phyloP scores from a whole-genome alignment of 1,140 invertebrate genomes.

The Drosophila paulistorum region DNA sequence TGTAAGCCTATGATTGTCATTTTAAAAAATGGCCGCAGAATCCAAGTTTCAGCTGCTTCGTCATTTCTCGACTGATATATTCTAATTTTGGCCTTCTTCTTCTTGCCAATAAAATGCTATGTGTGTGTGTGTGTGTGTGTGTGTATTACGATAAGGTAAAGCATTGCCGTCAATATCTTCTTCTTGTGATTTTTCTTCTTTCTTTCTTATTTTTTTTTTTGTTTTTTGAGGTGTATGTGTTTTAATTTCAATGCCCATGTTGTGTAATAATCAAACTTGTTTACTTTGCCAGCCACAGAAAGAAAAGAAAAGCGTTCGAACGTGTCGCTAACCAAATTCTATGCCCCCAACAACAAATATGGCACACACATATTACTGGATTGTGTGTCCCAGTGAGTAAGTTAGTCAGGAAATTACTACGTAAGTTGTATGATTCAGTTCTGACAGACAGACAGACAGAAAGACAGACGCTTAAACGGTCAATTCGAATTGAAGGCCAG shows the following conservation, averaged over 20 bases:
- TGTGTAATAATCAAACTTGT: slow-evolving; percentile 80
- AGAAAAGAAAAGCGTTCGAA: slow-evolving; percentile 38
- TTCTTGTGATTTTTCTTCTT: slow-evolving; percentile 25
- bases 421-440: slow-evolving; percentile 3
- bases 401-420: slow-evolving; percentile 36
- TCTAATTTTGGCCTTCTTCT: slow-evolving; percentile 66
- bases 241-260: slow-evolving; percentile 77
- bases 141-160: slow-evolving; percentile 68
- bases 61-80: slow-evolving; percentile 56
- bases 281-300: slow-evolving; percentile 41
- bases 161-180: neutral
- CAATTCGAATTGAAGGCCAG: neutral
- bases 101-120: slow-evolving; percentile 40
- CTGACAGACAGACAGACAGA: neutral
- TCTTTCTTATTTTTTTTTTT: slow-evolving; percentile 17
- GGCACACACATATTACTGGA: slow-evolving; percentile 26
- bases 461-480: slow-evolving; percentile 4
- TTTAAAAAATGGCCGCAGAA: slow-evolving; percentile 47
- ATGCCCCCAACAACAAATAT: slow-evolving; percentile 49
- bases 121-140: slow-evolving; percentile 57
- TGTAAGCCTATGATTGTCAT: slow-evolving; percentile 27
- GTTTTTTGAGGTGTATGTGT: slow-evolving; percentile 36
- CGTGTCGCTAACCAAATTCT: slow-evolving; percentile 78
- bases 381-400: slow-evolving; percentile 12
- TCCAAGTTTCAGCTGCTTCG: neutral